Percentiles rank a stretch among this genome's conserved stretches.
These are phyloP conservation scores for Scatophagus argus DNA, from an alignment of 2,113 vertebrate genomes.

Conservation along the genomic window DNA sequence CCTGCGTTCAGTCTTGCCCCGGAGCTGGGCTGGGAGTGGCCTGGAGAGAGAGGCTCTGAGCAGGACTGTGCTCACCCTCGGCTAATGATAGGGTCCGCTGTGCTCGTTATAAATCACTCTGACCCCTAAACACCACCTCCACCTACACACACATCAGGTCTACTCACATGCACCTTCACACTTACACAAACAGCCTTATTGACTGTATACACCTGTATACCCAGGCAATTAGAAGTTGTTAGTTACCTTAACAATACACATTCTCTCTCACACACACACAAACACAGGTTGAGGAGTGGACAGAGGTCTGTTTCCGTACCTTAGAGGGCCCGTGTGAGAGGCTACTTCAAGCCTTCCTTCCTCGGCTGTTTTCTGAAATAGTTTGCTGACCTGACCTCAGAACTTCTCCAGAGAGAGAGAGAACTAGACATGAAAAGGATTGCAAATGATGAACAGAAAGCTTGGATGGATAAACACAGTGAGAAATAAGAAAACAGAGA, in stretches of 20 bases:
- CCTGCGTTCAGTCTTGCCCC: constrained; percentile 38
- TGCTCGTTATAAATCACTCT: constrained; percentile 83
- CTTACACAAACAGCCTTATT: background rate
- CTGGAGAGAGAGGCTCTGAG: constrained; percentile 45
- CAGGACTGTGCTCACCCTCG: constrained; percentile 61
- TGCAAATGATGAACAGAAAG: constrained; percentile 27
- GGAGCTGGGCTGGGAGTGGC: constrained; percentile 52
- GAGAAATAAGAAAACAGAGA: constrained; percentile 38
- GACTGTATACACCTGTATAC: constrained; percentile 36
- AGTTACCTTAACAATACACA: constrained; percentile 1
- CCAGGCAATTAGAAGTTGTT: background rate
- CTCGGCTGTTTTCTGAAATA: constrained; percentile 9
- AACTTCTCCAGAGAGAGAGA: constrained; percentile 13
- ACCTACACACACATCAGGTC: constrained; percentile 28
- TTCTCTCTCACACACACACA: constrained; percentile 15
- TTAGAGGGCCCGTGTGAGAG: constrained; percentile 43
- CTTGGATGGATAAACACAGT: constrained; percentile 29
- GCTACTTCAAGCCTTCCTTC: constrained; percentile 10
- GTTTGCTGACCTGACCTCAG: background rate
- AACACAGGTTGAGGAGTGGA: background rate
- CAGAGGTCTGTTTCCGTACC: constrained; percentile 25
- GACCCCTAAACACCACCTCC: constrained; percentile 70
- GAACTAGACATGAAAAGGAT: constrained; percentile 18
- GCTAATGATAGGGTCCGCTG: constrained; percentile 82
- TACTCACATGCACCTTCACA: constrained; percentile 23